These are phyloP conservation scores for Dascyllus trimaculatus DNA, from an alignment of 2,113 vertebrate species.

Conservation along the genomic window DNA sequence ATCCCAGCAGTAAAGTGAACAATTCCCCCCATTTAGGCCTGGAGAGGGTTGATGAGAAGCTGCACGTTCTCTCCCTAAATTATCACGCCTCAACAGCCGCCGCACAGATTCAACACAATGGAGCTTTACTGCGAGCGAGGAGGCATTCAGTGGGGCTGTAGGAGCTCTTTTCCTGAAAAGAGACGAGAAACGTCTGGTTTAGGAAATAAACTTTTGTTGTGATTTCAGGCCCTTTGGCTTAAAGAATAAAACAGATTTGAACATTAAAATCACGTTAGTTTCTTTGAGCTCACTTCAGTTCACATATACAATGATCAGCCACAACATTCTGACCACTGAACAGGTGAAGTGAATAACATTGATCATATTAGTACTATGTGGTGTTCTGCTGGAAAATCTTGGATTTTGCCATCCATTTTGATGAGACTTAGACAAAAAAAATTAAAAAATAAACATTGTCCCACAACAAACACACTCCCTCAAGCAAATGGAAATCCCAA, in stretches of 20 bases:
- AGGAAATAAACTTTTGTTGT: not conserved
- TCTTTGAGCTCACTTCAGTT: not conserved
- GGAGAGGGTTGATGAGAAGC: slow-evolving; percentile 65
- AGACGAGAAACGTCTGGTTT: not conserved
- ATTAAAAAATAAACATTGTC: no score
- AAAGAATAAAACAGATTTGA: no score
- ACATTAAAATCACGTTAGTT: not conserved
- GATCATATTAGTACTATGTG: no score
- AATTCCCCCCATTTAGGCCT: slow-evolving; percentile 65
- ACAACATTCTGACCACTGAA: no score
- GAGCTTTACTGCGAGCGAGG: slow-evolving; percentile 32
- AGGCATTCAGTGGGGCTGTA: slow-evolving; percentile 24
- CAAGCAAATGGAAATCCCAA: no score
- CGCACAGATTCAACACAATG: slow-evolving; percentile 60
- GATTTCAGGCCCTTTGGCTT: not conserved
- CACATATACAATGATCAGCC: no score
- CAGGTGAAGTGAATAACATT: no score
- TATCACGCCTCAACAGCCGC: slow-evolving; percentile 66
- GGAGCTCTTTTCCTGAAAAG: slow-evolving; percentile 38
- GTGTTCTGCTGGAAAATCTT: no score
- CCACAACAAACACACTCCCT: no score
- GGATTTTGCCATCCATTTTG: no score
- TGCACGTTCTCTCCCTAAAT: slow-evolving; percentile 74
- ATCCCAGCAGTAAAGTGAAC: slow-evolving; percentile 52
- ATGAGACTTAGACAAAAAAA: no score